Evolutionary conservation across 2,797 vertebrate species (phyloP).

Genomic region (Bradypodion ventrale): DNA sequence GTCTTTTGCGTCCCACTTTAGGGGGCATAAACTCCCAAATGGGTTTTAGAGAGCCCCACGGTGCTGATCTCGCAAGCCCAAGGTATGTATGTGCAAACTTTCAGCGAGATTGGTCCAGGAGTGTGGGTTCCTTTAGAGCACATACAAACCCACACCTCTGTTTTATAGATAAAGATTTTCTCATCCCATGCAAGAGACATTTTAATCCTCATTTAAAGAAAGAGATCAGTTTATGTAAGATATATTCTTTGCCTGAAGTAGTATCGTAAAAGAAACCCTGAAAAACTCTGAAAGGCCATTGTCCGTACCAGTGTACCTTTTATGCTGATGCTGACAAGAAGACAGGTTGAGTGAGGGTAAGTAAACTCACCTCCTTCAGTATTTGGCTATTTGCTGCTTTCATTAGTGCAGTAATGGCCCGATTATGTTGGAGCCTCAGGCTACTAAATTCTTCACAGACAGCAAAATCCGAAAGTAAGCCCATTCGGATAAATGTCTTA

Average conservation of each 20-base stretch:
- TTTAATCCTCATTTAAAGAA: neutral
- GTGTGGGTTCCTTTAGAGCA: no score
- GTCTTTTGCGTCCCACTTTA: no score
- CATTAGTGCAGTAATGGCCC: conserved; percentile 91
- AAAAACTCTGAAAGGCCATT: neutral
- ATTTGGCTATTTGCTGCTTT: conserved; percentile 80
- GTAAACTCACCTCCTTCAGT: conserved; percentile 79
- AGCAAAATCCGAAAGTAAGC: conserved; percentile 90
- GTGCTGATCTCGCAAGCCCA: no score
- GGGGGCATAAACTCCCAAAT: no score
- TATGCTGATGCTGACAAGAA: neutral
- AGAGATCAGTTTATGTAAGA: neutral
- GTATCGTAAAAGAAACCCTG: neutral
- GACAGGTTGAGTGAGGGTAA: neutral
- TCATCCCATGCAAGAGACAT: neutral
- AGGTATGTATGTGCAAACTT: no score
- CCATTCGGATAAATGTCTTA: conserved; percentile 88
- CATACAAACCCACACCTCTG: no score
- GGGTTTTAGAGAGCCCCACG: no score
- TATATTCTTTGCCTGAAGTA: neutral
- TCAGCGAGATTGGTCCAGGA: no score
- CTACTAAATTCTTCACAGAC: conserved; percentile 96
- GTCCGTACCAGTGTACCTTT: neutral
- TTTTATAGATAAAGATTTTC: no score
- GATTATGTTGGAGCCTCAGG: conserved; percentile 91